A percentile compares a stretch with the other conserved stretches of the same genome.
Evolutionary conservation across 2,113 vertebrate species (phyloP).

Genomic region (Chlorodrepanis virens): DNA sequence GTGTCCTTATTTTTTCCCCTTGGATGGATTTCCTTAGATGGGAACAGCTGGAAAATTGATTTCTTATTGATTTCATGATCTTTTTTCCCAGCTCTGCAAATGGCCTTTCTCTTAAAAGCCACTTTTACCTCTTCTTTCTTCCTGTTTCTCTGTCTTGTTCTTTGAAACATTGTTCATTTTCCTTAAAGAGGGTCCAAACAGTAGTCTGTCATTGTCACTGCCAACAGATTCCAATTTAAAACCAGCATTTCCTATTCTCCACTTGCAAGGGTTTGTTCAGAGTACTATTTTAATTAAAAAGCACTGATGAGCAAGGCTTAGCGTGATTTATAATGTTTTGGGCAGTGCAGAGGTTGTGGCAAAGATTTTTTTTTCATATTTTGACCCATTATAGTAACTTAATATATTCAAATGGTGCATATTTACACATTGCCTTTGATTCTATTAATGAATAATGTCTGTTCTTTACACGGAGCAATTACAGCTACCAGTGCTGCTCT

Average conservation of each 20-base stretch:
- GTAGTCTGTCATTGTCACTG: not conserved
- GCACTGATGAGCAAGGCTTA: not conserved
- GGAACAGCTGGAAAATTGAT: slow-evolving; percentile 6
- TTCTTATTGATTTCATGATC: not conserved
- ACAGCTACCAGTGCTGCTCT: not conserved
- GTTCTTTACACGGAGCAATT: not conserved
- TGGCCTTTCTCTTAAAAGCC: not conserved
- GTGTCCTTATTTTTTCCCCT: not conserved
- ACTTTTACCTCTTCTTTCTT: not conserved
- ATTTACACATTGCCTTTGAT: not conserved
- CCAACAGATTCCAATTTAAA: not conserved
- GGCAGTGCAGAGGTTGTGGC: not conserved
- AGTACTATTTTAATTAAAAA: not conserved
- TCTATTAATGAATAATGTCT: not conserved
- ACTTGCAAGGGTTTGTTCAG: not conserved
- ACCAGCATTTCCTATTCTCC: not conserved
- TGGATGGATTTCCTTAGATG: not conserved
- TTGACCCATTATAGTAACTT: not conserved
- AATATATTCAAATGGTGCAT: not conserved
- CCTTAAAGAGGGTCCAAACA: not conserved
- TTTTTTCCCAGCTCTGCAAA: not conserved
- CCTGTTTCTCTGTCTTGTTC: not conserved
- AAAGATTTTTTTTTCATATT: not conserved
- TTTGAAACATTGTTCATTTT: not conserved
- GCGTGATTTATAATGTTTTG: not conserved